Evolutionary conservation across 1,140 invertebrate genomes (phyloP).

Genomic region (Drosophila prosaltans): DNA sequence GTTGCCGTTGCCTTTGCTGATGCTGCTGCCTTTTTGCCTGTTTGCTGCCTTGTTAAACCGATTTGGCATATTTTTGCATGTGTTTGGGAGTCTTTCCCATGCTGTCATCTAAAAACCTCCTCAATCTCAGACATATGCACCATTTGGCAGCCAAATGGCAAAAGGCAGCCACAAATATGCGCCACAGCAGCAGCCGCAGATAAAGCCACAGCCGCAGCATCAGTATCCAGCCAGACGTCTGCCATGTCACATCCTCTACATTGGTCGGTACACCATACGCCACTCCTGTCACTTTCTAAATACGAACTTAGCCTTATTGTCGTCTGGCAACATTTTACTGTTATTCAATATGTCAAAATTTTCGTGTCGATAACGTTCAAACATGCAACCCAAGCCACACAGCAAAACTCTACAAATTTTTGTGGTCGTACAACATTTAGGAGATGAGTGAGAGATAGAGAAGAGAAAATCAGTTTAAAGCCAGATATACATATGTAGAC

Average conservation of each 20-base stretch:
- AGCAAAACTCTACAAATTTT: constrained; percentile 14
- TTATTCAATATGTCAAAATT: constrained; percentile 81
- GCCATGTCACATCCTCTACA: constrained; percentile 52
- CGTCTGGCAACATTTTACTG: constrained; percentile 66
- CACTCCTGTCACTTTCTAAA: too few species aligned
- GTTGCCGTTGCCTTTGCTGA: constrained; percentile 21
- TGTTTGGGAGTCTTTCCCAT: constrained; percentile 10
- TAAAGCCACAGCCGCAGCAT: constrained; percentile 13
- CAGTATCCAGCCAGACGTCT: constrained; percentile 43
- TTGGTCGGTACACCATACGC: neutral
- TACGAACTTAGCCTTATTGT: constrained; percentile 4
- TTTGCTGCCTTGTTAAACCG: constrained; percentile 61
- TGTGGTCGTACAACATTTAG: neutral
- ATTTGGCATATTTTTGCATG: constrained; percentile 77
- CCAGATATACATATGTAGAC: neutral
- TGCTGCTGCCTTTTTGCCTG: constrained; percentile 33
- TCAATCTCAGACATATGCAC: constrained; percentile 60
- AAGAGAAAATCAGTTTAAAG: neutral
- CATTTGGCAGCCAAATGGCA: constrained; percentile 79
- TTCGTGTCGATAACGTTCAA: constrained; percentile 79
- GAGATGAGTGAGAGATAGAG: neutral
- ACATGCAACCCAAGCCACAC: constrained; percentile 37
- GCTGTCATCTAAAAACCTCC: neutral
- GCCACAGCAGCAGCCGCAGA: constrained; percentile 37
- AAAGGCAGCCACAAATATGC: constrained; percentile 76